Evolutionary conservation across 2,797 vertebrate species (phyloP).

Genomic region (Tachyglossus aculeatus): DNA sequence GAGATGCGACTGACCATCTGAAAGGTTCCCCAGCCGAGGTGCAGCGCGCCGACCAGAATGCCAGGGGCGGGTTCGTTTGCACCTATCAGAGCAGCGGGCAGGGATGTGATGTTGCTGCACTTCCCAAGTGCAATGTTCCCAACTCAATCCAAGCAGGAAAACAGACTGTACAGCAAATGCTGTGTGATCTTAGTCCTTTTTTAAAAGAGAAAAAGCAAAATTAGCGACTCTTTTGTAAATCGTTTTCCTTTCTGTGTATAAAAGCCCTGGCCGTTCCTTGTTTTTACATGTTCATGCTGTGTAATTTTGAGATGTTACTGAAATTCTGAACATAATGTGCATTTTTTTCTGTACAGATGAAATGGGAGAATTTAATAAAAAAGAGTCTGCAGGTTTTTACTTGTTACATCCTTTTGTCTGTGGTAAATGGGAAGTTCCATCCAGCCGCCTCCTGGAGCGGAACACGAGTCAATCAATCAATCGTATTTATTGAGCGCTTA

Average conservation of each 20-base stretch:
- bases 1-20: background rate
- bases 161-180: conserved; percentile 11
- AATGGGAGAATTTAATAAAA: conserved; percentile 95
- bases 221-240: conserved; percentile 77
- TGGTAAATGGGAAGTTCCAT: conserved; percentile 27
- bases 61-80: background rate
- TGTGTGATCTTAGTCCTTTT: conserved; percentile 54
- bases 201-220: conserved; percentile 19
- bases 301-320: conserved; percentile 85
- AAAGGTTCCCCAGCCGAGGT: background rate
- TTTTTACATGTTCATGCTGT: conserved; percentile 81
- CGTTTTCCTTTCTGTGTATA: conserved; percentile 78
- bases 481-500: background rate
- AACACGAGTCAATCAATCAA: background rate
- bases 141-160: background rate
- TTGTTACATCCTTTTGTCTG: conserved; percentile 58
- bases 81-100: background rate
- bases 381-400: conserved; percentile 92
- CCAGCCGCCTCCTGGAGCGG: background rate
- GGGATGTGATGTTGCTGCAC: background rate
- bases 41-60: rapidly evolving
- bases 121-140: background rate
- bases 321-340: conserved; percentile 86
- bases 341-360: conserved; percentile 91
- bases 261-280: conserved; percentile 70